Conservation (phyloP, 2,888 invertebrate genomes). For the Steinernema hermaphroditum region DNA sequence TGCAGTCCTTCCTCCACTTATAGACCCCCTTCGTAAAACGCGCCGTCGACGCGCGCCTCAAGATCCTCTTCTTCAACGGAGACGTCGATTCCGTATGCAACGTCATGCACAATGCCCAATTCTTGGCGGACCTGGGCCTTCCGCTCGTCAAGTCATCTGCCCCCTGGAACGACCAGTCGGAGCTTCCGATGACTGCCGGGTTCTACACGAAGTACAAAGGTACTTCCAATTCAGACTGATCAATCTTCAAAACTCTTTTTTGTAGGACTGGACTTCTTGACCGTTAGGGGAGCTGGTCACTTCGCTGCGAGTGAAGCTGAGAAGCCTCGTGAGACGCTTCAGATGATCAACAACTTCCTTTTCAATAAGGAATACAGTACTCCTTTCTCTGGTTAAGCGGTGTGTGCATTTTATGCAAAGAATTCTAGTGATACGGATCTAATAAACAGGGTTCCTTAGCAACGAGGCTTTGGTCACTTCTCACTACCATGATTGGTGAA, state of each 20-base stretch:
- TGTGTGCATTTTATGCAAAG: too few species aligned
- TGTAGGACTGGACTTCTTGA: slow-evolving; percentile 58
- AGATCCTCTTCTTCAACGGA: slow-evolving; percentile 69
- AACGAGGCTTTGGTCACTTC: too few species aligned
- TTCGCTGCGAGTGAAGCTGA: slow-evolving; percentile 54
- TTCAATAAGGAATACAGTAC: slow-evolving; percentile 52
- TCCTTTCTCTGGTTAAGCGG: slow-evolving; percentile 29
- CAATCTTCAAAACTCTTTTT: slow-evolving; percentile 28
- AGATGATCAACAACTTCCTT: slow-evolving; percentile 61
- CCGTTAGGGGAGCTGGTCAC: slow-evolving; percentile 58
- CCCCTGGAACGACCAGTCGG: slow-evolving; percentile 45
- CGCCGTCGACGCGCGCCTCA: slow-evolving; percentile 35
- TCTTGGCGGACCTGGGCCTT: slow-evolving; percentile 66
- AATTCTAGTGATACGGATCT: too few species aligned
- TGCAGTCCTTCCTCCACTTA: neutral
- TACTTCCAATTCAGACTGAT: neutral
- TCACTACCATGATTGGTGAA: too few species aligned
- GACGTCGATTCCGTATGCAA: slow-evolving; percentile 70
- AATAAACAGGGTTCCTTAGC: too few species aligned
- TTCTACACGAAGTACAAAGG: slow-evolving; percentile 56
- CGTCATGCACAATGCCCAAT: slow-evolving; percentile 70
- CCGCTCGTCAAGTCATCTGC: slow-evolving; percentile 46
- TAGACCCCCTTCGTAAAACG: slow-evolving; percentile 36
- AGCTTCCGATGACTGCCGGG: slow-evolving; percentile 54
- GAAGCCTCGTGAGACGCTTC: slow-evolving; percentile 60